Base-by-base conservation (phyloP, 2,113 vertebrate genomes). In the Macaca nemestrina region DNA sequence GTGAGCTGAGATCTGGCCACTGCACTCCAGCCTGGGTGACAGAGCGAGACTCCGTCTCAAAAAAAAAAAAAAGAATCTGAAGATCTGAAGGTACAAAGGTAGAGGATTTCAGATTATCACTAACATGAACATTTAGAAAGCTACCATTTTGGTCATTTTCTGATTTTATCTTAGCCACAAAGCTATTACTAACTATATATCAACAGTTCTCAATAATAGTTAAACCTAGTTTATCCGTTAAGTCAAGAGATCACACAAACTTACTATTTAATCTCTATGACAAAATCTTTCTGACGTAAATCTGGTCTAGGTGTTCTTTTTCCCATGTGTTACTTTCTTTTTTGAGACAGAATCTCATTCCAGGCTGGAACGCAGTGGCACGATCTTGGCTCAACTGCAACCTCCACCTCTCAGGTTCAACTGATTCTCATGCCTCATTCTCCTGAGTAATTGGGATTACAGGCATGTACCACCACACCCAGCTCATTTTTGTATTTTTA, bases 161-260 rank as follows among this genome's bases (percentile, higher is more conserved):
- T 88, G 8, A 45, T 94, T 95, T 87, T 81, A 88, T 85, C 64
- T 80, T 88, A 84, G 38, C 40, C 43, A 73, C 84, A 50, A 50
- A 43, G 81, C 80, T 78, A 38, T 82, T 75, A 45, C 80, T 88
- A 90, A 89, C 22, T 55, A 82, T 92, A 35, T 35, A 94, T 7
- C 61, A 27, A 50, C 25, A 92, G 32, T 81, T 94, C 38, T 96
- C 48, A 88, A 30, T 52, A 92, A n/a, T 80, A 30, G 16, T 95
- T 97, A 95, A 95, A 90, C 9, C 43, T 89, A 83, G 43, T 55
- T 93, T 88, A 85, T 86, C 32, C 52, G 73, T 93, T 86, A 90
- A 40, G n/a, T 67, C 23, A 40, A 83, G 50, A 87, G 40, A 85
- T 76, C 70, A n/a, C 25, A 93, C 88, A 38, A 94, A 43, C 73